These are phyloP conservation scores for Benthosema pterotum DNA, from an alignment of 2,797 vertebrate genomes.

Conservation along the genomic window DNA sequence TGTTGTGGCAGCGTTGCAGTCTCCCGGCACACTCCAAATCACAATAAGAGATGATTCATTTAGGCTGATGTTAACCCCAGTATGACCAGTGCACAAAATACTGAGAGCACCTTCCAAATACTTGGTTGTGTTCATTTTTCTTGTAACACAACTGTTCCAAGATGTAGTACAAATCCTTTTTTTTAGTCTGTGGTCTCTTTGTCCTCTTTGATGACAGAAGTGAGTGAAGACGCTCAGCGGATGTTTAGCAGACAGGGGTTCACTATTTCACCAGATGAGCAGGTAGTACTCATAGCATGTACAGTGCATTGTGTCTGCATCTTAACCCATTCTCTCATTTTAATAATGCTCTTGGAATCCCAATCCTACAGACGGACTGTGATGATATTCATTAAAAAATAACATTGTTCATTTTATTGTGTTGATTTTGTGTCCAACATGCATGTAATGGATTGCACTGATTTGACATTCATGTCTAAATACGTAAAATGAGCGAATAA, in stretches of 20 bases:
- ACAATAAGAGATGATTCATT: no score
- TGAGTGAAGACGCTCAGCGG: neutral
- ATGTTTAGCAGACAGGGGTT: neutral
- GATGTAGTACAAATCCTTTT: neutral
- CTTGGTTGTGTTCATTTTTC: no score
- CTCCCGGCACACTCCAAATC: neutral
- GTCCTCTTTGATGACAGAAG: neutral
- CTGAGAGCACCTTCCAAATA: no score
- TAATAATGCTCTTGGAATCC: conserved; percentile 15
- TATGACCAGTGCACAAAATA: no score
- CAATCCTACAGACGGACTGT: neutral
- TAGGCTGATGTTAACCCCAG: no score
- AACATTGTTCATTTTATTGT: conserved; percentile 27
- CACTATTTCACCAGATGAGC: neutral
- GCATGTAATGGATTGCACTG: conserved; percentile 68
- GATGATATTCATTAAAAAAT: conserved; percentile 38
- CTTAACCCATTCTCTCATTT: conserved; percentile 22
- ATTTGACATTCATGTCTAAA: conserved; percentile 65
- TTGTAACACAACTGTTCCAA: neutral
- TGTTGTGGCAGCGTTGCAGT: neutral
- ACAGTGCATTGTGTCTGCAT: neutral
- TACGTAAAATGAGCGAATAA: conserved; percentile 58
- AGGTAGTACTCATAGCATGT: neutral
- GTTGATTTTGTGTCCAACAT: conserved; percentile 58
- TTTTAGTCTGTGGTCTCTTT: neutral